Evolutionary conservation across 2,888 invertebrate genomes (phyloP), one percentile per base, ranked within the genome.

Genomic region (Eucera pruinosa): DNA sequence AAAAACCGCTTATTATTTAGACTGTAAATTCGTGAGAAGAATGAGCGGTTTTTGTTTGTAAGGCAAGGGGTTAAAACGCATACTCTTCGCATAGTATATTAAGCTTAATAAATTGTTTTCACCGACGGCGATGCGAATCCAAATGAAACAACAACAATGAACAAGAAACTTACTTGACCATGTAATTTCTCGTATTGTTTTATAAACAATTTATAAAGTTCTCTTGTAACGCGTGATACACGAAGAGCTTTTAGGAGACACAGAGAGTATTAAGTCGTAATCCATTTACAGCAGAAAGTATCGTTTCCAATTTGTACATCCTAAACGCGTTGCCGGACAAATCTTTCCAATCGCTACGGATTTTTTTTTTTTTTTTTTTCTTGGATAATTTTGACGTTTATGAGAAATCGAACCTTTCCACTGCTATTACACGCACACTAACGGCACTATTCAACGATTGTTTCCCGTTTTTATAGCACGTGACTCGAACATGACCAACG

Each of bases 91-190:
- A 23, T 61, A 23, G 41, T 36, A 48, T n/a, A n/a, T 66, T 30
- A 36, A 47, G 54, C 60, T 54, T 55, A 48, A 61, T 43, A 43
- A 65, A 74, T 52, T 62, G 60, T 54, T 66, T 58, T 36, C n/a
- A 47, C 4, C 33, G 47, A 50, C n/a, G n/a, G n/a, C n/a, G 13
- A 33, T 30, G 23, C 30, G 11, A 15, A 66, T 36, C 33, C 66
- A 47, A 69, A 11, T 43, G 18, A 20, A 47, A 60, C n/a, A 41
- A 58, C 13, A 43, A n/a, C 47, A 27, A 33, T 33, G 7, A 33
- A 33, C 33, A 7, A 33, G 33, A 20, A 41, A 50, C 45, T 62
- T 33, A 61, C 61, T 43, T 18, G 27, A 20, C 65, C 23, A 30
- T 41, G 20, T 57, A 11, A 39, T 48, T 64, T 62, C n/a, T 27